These are phyloP conservation scores for Amazona finschi DNA, from an alignment of 2,797 vertebrate genomes.

Conservation along the genomic window DNA sequence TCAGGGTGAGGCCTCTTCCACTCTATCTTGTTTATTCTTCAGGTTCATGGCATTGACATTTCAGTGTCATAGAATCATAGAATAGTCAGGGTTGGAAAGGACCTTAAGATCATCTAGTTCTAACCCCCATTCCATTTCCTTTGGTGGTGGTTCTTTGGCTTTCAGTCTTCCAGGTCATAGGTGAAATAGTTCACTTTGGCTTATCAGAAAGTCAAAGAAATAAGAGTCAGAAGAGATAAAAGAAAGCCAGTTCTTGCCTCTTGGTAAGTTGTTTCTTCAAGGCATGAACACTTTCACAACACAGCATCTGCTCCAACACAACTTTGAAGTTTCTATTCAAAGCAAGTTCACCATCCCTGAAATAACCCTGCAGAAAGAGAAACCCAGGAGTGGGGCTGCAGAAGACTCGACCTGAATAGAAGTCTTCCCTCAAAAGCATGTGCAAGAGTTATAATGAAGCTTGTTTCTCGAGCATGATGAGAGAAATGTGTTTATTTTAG, in stretches of 20 bases:
- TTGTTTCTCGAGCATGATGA: fast-evolving
- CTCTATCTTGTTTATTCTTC: neutral
- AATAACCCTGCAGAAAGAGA: neutral
- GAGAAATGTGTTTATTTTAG: neutral
- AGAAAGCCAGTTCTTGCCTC: neutral
- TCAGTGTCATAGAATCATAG: neutral
- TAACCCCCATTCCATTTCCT: neutral
- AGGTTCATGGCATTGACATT: neutral
- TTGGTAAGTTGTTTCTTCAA: fast-evolving
- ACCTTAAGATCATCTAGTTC: no score
- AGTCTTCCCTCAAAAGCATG: neutral
- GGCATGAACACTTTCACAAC: neutral
- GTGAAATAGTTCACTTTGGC: neutral
- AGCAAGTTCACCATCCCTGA: neutral
- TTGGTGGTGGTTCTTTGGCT: neutral
- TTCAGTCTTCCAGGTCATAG: neutral
- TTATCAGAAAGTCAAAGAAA: neutral
- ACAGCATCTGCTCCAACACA: neutral
- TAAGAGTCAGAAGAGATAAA: neutral
- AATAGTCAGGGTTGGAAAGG: no score
- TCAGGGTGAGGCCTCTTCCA: neutral
- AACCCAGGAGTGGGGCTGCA: fast-evolving
- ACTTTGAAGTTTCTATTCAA: neutral
- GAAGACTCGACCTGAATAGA: neutral
- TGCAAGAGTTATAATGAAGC: neutral